These are phyloP conservation scores for Drosophila cardini DNA, from an alignment of 1,140 invertebrate species.

Conservation along the genomic window DNA sequence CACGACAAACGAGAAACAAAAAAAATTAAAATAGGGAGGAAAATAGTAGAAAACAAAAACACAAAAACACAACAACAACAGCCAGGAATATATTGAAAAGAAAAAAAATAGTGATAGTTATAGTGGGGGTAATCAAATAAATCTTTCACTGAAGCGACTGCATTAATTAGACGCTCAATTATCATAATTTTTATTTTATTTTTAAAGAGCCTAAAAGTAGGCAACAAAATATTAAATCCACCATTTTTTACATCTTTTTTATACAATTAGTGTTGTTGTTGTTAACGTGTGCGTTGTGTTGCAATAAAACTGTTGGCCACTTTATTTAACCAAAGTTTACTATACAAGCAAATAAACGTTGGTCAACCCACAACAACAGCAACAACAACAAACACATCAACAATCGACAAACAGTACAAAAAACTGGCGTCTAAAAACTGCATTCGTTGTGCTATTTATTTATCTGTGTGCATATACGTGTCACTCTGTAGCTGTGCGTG, in stretches of 20 bases:
- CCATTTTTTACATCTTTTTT: constrained; percentile 17
- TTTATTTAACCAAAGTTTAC: constrained; percentile 84
- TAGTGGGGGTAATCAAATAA: constrained; percentile 24
- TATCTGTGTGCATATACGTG: constrained; percentile 10
- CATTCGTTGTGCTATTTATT: constrained; percentile 29
- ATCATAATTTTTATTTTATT: constrained; percentile 6
- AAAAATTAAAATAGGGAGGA: constrained; percentile 10
- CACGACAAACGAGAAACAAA: constrained; percentile 19
- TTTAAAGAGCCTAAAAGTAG: constrained; percentile 17
- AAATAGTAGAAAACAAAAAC: constrained; percentile 1
- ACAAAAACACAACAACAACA: constrained; percentile 14
- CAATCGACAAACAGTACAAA: constrained; percentile 26
- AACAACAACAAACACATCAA: constrained; percentile 33
- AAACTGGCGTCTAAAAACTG: constrained; percentile 41
- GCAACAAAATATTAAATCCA: constrained; percentile 21
- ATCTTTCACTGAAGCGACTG: constrained; percentile 32
- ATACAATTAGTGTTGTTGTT: constrained; percentile 51
- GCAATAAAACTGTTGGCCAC: constrained; percentile 76
- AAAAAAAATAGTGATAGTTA: neutral
- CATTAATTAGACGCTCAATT: constrained; percentile 38
- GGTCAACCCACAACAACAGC: constrained; percentile 51
- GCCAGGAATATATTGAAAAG: constrained; percentile 22
- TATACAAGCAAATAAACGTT: constrained; percentile 80
- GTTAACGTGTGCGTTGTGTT: constrained; percentile 37
- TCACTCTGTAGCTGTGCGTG: constrained; percentile 1